Evolutionary conservation across 2,113 vertebrate species (phyloP), one percentile per base, ranked within the genome.

Genomic region (Grammomys surdaster): DNA sequence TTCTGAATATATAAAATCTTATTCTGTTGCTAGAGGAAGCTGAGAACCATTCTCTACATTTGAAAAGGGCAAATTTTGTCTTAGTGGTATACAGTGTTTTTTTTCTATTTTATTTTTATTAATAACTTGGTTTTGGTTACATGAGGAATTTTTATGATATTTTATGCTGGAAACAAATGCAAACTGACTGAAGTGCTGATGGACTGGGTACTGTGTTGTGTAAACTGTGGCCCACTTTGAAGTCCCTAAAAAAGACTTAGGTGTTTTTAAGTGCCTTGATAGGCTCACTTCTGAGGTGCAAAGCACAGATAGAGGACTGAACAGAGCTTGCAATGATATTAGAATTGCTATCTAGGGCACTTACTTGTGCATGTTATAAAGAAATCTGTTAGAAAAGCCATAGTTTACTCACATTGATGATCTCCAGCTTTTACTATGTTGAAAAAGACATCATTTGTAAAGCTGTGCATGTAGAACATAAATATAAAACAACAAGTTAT

Each of bases 231-330:
- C 97, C 94, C 96, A 97, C 97, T 98, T 95, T 97, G n/a, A 98
- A 98, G 97, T 98, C 97, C 98, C 98, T 95, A 58, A 60, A 56
- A 63, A 96, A 98, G 97, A 98, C 97, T 98, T 97, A 97, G 11
- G 10, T 63, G 84, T 98, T 98, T 98, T 98, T 97, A 99, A 99
- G 98, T 99, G 98, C 98, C 98, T 99, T 99, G 98, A 98, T 97
- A 98, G 97, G 97, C 97, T 98, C 97, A 95, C 96, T 98, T 99
- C 98, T 98, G 97, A 98, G 98, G 97, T 98, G 98, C 98, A 98
- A 98, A 99, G 98, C 98, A 98, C 98, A 98, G 96, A 97, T 85
- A 93, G 95, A 94, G 94, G 91, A 98, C 97, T 98, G 97, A 98
- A 97, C 94, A 96, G 98, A 98, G 98, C 98, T 98, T 97, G 95